Percentiles rank a stretch among this genome's conserved stretches.
These are phyloP conservation scores for Eumeta japonica DNA, from an alignment of 1,140 invertebrate genomes.

Conservation along the genomic window DNA sequence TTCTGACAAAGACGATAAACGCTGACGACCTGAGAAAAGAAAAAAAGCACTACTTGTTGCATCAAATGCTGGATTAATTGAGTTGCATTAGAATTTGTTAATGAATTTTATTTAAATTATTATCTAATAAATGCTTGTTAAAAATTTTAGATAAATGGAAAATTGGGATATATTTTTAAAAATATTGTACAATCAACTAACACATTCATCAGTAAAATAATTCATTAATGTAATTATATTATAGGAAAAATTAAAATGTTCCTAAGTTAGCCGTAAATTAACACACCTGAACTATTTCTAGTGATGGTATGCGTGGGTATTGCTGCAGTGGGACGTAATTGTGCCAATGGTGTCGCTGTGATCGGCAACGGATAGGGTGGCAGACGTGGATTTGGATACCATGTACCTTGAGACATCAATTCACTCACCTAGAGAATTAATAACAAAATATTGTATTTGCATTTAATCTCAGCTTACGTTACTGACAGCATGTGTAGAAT, in stretches of 20 bases:
- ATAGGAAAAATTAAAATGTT: neutral
- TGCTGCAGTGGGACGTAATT: constrained; percentile 77
- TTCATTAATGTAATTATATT: too few relatives aligned
- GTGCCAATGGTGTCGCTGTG: constrained; percentile 76
- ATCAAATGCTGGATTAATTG: too few relatives aligned
- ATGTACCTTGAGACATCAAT: constrained; percentile 55
- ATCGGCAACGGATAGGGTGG: constrained; percentile 87
- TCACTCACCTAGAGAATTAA: constrained; percentile 31
- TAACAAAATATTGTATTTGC: neutral
- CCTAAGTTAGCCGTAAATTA: neutral
- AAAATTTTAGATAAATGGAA: too few relatives aligned
- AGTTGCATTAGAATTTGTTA: too few relatives aligned
- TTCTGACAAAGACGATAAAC: constrained; percentile 65
- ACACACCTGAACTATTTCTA: constrained; percentile 49
- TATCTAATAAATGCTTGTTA: too few relatives aligned
- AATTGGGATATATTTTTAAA: too few relatives aligned
- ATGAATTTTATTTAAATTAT: too few relatives aligned
- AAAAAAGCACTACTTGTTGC: too few relatives aligned
- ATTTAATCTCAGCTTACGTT: too few relatives aligned
- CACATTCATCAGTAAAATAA: neutral
- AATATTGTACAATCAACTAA: too few relatives aligned
- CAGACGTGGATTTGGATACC: constrained; percentile 83
- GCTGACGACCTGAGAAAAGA: constrained; percentile 57
- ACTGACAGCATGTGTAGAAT: too few relatives aligned
- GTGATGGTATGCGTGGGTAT: constrained; percentile 57